Conservation (phyloP, 2,888 invertebrate genomes). For the Chloroclysta siterata region DNA sequence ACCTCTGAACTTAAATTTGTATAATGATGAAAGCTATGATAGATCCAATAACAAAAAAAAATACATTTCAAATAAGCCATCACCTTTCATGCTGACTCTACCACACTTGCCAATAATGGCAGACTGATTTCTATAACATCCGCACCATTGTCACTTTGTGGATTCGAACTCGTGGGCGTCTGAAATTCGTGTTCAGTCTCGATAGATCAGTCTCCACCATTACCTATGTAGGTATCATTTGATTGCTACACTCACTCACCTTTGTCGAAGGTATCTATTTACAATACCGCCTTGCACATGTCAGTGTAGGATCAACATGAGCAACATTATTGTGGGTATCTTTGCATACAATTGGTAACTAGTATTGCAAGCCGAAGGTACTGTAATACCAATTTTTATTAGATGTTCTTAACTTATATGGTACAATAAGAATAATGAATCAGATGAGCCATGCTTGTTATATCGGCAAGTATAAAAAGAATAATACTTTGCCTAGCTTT, state of each 20-base stretch:
- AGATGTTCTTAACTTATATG: no score
- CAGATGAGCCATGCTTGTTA: no score
- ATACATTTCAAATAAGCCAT: no score
- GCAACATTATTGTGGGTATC: constrained; percentile 8
- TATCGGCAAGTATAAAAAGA: no score
- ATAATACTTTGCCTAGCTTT: no score
- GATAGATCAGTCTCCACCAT: constrained; percentile 10
- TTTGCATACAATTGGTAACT: constrained; percentile 19
- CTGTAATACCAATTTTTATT: no score
- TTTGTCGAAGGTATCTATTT: constrained; percentile 1
- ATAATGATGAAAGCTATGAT: no score
- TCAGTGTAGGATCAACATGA: constrained; percentile 13
- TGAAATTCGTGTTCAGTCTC: constrained; percentile 5
- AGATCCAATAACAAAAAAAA: no score
- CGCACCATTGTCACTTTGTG: constrained; percentile 12
- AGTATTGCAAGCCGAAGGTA: background rate
- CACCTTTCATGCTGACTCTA: no score
- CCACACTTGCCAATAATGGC: no score
- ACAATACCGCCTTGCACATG: constrained; percentile 21
- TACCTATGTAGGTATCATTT: constrained; percentile 13
- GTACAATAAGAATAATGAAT: no score
- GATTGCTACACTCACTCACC: background rate
- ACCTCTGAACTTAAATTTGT: no score
- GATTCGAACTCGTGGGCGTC: constrained; percentile 14
- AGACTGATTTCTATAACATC: constrained; percentile 17